Conservation (phyloP, 1,140 invertebrate genomes). For the Episyrphus balteatus region DNA sequence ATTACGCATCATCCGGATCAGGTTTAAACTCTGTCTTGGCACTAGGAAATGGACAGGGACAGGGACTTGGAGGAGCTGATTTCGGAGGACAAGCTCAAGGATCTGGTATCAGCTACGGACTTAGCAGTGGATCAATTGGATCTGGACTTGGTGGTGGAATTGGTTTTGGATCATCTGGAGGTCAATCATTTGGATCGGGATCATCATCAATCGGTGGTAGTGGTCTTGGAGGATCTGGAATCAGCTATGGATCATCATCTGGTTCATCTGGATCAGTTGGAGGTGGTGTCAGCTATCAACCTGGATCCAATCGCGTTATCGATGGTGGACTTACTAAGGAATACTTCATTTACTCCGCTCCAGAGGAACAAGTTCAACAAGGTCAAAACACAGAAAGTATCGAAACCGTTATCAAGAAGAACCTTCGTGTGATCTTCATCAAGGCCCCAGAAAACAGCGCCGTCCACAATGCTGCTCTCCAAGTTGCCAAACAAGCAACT, state of each 20-base stretch:
- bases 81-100: too few species aligned
- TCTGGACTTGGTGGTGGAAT: too few species aligned
- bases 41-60: slow-evolving; percentile 1
- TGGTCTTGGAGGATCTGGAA: background rate
- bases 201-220: too few species aligned
- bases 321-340: slow-evolving; percentile 23
- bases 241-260: background rate
- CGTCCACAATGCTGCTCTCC: slow-evolving; percentile 21
- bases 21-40: slow-evolving; percentile 21
- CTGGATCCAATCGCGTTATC: slow-evolving; percentile 5
- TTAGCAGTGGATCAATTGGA: slow-evolving; percentile 1
- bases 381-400: slow-evolving; percentile 13
- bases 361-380: slow-evolving; percentile 24
- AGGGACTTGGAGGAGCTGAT: too few species aligned
- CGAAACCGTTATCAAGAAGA: slow-evolving; percentile 17
- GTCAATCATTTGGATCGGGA: too few species aligned
- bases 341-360: slow-evolving; percentile 22
- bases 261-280: slow-evolving; percentile 6
- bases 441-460: slow-evolving; percentile 30
- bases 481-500: slow-evolving; percentile 24
- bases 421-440: slow-evolving; percentile 27
- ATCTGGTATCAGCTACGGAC: background rate
- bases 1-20: slow-evolving; percentile 15
- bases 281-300: slow-evolving; percentile 14
- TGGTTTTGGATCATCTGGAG: too few species aligned